Percentiles rank a stretch among this genome's conserved stretches.
Evolutionary conservation across 2,797 vertebrate genomes (phyloP).

Genomic region (Phrynocephalus vlangalii): DNA sequence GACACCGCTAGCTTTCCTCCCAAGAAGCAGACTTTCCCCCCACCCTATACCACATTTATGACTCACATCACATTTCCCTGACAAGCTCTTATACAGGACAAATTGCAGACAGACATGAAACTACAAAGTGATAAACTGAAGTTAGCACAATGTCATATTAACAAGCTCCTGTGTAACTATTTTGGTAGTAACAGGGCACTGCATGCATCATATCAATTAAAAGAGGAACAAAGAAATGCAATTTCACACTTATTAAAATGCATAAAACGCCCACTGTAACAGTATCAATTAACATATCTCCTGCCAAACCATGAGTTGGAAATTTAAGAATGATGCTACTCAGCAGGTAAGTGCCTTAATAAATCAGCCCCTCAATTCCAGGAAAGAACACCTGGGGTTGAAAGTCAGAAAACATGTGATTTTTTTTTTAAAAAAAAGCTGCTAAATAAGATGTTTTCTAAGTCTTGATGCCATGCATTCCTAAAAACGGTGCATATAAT

Average conservation of each 20-base stretch:
- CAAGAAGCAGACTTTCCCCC: background rate
- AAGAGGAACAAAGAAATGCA: slow-evolving; percentile 54
- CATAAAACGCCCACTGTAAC: slow-evolving; percentile 46
- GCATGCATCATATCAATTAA: slow-evolving; percentile 37
- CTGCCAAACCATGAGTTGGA: slow-evolving; percentile 54
- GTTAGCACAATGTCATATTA: slow-evolving; percentile 47
- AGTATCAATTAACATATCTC: slow-evolving; percentile 60
- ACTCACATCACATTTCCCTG: slow-evolving; percentile 1
- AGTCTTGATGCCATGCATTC: slow-evolving; percentile 58
- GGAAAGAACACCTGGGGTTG: slow-evolving; percentile 63
- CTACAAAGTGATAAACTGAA: slow-evolving; percentile 1
- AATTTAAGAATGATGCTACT: slow-evolving; percentile 71
- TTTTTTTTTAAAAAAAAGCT: slow-evolving; percentile 55
- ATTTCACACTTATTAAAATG: slow-evolving; percentile 48
- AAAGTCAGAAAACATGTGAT: slow-evolving; percentile 62
- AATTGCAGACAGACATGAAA: slow-evolving; percentile 26
- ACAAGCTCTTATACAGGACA: slow-evolving; percentile 42
- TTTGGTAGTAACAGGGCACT: background rate
- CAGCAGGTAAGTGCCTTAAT: slow-evolving; percentile 69
- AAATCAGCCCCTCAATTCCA: slow-evolving; percentile 64
- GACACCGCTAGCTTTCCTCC: background rate
- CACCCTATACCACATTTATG: background rate
- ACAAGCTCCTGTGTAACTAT: slow-evolving; percentile 42
- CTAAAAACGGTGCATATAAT: background rate
- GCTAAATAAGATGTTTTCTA: slow-evolving; percentile 55